A percentile compares a stretch with the other conserved stretches of the same genome.
These are phyloP conservation scores for Acanthococcus lagerstroemiae DNA, from an alignment of 2,888 invertebrate species.

Conservation along the genomic window DNA sequence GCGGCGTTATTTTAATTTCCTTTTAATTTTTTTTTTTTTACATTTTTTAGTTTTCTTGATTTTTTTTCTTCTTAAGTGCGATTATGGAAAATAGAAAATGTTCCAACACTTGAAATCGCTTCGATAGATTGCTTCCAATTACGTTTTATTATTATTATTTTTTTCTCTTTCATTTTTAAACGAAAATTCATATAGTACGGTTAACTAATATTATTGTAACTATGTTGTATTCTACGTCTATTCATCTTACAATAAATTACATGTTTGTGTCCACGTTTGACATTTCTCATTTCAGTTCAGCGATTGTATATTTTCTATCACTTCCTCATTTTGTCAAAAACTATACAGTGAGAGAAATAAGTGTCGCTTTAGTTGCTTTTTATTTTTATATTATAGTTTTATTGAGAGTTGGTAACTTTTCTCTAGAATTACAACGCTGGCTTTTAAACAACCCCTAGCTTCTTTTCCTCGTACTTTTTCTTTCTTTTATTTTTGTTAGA, in stretches of 20 bases:
- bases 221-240: neutral
- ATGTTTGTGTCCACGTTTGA: no score
- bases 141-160: neutral
- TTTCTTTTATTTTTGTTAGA: slow-evolving; percentile 2
- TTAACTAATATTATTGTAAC: neutral
- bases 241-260: no score
- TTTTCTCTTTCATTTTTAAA: neutral
- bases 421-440: no score
- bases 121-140: neutral
- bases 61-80: slow-evolving; percentile 2
- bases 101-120: neutral
- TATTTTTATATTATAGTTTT: no score
- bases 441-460: no score
- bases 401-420: no score
- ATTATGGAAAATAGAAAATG: neutral
- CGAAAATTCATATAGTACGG: no score
- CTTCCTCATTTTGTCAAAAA: no score
- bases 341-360: no score
- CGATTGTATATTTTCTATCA: no score
- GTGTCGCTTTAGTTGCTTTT: no score
- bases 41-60: neutral
- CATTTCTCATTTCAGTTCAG: no score
- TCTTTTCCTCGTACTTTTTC: slow-evolving; percentile 6
- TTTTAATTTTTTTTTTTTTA: slow-evolving; percentile 2
- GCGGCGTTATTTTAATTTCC: neutral